Evolutionary conservation across 2,888 invertebrate genomes (phyloP).

Genomic region (Linyphia triangularis): DNA sequence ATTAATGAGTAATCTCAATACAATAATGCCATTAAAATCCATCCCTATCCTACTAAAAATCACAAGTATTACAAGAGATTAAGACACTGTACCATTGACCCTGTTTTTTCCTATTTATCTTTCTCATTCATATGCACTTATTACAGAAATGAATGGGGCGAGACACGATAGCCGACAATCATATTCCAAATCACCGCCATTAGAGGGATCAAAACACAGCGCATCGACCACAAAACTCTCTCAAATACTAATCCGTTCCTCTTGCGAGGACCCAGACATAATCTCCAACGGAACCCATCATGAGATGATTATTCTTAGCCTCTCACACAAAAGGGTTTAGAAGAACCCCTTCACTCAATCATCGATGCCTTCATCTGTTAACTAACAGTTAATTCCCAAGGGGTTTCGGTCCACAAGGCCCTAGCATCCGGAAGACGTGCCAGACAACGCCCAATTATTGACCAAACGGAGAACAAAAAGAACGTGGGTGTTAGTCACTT

Average conservation of each 20-base stretch:
- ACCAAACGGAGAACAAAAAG: neutral
- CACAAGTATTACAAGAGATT: neutral
- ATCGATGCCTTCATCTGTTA: slow-evolving; percentile 38
- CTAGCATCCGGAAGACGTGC: slow-evolving; percentile 9
- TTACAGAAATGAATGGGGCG: neutral
- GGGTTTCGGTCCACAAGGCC: neutral
- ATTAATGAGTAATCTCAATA: too few species aligned
- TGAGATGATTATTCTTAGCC: slow-evolving; percentile 19
- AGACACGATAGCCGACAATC: slow-evolving; percentile 22
- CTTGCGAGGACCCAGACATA: slow-evolving; percentile 10
- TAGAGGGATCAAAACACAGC: neutral
- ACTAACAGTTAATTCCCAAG: slow-evolving; percentile 49
- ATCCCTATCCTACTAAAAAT: neutral
- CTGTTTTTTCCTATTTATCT: neutral
- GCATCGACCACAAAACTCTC: neutral
- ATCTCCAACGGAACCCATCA: neutral
- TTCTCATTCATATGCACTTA: neutral
- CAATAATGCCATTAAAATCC: neutral
- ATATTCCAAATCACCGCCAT: slow-evolving; percentile 1
- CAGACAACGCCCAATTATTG: slow-evolving; percentile 51
- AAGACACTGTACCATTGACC: neutral
- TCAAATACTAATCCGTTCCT: slow-evolving; percentile 24
- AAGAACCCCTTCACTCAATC: slow-evolving; percentile 31
- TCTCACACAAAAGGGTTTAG: slow-evolving; percentile 12
- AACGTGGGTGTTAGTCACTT: neutral